A percentile compares a stretch with the other conserved stretches of the same genome.
Conservation (phyloP, 2,797 vertebrate genomes). For the Protosalanx chinensis region DNA sequence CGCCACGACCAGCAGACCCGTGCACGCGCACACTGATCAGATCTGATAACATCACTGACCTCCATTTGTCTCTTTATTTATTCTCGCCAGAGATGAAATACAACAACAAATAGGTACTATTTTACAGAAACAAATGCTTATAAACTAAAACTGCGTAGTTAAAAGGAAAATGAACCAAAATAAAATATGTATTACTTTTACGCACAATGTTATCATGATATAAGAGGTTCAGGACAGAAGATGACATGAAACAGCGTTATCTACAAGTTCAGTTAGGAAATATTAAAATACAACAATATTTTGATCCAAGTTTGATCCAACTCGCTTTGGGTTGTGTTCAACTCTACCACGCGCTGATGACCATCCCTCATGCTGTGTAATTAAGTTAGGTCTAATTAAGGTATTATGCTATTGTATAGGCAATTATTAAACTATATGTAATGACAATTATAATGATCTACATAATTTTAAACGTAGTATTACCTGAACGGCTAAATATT, state of each 20-base stretch:
- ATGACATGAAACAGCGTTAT: background rate
- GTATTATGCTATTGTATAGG: background rate
- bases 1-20: too few species aligned
- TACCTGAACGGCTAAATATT: conserved; percentile 67
- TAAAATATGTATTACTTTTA: background rate
- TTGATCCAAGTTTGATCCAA: background rate
- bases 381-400: conserved; percentile 38
- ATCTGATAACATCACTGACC: background rate
- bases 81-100: background rate
- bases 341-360: background rate
- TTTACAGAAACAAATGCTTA: background rate
- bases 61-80: background rate
- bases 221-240: background rate
- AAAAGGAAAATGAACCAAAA: conserved; percentile 4
- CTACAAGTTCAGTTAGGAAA: background rate
- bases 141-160: background rate
- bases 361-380: background rate
- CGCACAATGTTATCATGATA: background rate
- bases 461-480: conserved; percentile 17
- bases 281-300: background rate
- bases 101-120: background rate
- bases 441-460: conserved; percentile 18
- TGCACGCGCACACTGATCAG: conserved; percentile 5
- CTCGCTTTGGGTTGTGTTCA: background rate
- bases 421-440: background rate